Base-by-base conservation (phyloP, 2,888 invertebrate species). In the Cataglyphis livida region DNA sequence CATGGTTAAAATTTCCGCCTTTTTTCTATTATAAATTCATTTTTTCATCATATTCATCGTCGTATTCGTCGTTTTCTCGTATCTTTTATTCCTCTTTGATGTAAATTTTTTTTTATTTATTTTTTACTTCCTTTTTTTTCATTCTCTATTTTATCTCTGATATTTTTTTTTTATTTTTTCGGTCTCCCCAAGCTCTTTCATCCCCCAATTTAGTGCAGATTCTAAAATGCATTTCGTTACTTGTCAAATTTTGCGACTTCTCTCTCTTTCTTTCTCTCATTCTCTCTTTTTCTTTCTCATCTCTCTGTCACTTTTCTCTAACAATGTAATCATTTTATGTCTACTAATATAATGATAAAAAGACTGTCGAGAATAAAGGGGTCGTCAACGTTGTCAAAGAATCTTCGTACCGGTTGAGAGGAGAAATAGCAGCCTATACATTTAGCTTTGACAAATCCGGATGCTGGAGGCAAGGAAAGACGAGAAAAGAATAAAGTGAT, bases 371-470 rank as follows among this genome's bases (percentile, higher is more conserved):
- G 70, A 12, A 21, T 38, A 79, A 59, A 79, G 59, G 7, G 78
- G 35, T 78, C 25, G 41, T 32, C 71, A 59, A 25, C 70, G 35
- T 21, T 18, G 35, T 70, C 71, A 71, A 79, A 79, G 78, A 79
- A 71, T 79, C 59, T 59, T 71, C 35, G 21, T 59, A 25, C 28
- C 70, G 38, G 59, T 70, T 59, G 59, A 71, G 71, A 79, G 59
- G 32, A 70, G 44, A 59, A 79, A 71, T 79, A 70, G 48, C 78
- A 51, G 71, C 44, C 35, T 79, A 48, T 79, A 81, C 85, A 89
- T 89, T 85, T 85, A 89, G 85, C 89, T 88, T 75, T 84, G 89
- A 85, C 84, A 86, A 83, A 86, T 88, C 28, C 41, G 64, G 70
- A 48, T 81, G 51, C 59, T 66, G 48, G 78, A 70, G 79, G 54